Percentiles rank a stretch among this genome's conserved stretches.
Conservation (phyloP, 1,140 invertebrate species). For the Aporrectodea caliginosa region DNA sequence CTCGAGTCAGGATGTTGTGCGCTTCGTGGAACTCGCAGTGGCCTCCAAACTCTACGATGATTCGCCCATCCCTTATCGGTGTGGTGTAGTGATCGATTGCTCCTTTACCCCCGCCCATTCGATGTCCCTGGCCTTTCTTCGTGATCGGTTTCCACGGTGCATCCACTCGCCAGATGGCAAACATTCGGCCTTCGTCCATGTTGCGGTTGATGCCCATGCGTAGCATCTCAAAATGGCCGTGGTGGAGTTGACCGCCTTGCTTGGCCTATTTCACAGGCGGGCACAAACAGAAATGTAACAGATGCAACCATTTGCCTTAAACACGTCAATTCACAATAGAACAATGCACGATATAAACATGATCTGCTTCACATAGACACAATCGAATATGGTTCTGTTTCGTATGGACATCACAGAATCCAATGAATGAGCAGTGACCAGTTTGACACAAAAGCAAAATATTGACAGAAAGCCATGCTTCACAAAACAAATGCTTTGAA, state of each 20-base stretch:
- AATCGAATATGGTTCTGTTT: no score
- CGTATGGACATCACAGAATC: no score
- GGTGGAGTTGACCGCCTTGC: conserved; percentile 74
- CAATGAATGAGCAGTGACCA: no score
- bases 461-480: no score
- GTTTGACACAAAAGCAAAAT: no score
- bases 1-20: conserved; percentile 47
- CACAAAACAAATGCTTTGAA: no score
- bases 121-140: conserved; percentile 81
- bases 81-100: conserved; percentile 92
- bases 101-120: conserved; percentile 95
- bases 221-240: conserved; percentile 83
- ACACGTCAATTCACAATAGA: conserved; percentile 7
- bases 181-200: conserved; percentile 72
- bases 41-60: conserved; percentile 94
- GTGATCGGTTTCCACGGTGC: conserved; percentile 91
- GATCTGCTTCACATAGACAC: background rate
- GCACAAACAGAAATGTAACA: conserved; percentile 38
- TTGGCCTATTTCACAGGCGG: no score
- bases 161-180: conserved; percentile 92
- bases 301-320: conserved; percentile 2
- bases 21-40: conserved; percentile 82
- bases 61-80: conserved; percentile 80
- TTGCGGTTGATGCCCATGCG: conserved; percentile 70
- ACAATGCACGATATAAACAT: conserved; percentile 2